Evolutionary conservation across 2,113 vertebrate species (phyloP).

Genomic region (Agapornis roseicollis): DNA sequence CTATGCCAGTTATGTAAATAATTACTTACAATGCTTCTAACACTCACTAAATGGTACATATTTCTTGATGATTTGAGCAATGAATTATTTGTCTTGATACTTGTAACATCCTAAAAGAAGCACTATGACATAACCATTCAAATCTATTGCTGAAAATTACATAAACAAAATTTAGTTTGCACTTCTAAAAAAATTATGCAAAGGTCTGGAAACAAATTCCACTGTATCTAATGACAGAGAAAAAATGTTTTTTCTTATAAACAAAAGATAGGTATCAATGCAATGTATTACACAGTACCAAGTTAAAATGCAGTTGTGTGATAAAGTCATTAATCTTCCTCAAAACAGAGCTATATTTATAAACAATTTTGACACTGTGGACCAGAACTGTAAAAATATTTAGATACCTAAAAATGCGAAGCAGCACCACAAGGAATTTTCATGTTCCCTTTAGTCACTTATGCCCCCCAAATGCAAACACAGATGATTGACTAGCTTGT

Average conservation of each 20-base stretch:
- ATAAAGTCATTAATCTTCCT: background rate
- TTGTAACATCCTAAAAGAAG: background rate
- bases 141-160: background rate
- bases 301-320: background rate
- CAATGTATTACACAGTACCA: background rate
- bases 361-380: background rate
- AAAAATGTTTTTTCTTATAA: background rate
- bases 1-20: conserved; percentile 60
- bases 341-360: background rate
- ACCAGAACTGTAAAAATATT: conserved; percentile 22
- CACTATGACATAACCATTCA: background rate
- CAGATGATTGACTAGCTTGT: background rate
- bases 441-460: background rate
- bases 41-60: background rate
- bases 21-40: conserved; percentile 15
- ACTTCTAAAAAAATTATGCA: background rate
- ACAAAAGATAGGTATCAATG: background rate
- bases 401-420: background rate
- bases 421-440: background rate
- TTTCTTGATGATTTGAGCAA: background rate
- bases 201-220: background rate
- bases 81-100: background rate
- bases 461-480: background rate
- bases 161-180: background rate
- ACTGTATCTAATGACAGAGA: background rate